A percentile compares a stretch with the other conserved stretches of the same genome.
Conservation (phyloP, 2,888 invertebrate genomes). For the Diachrysia chrysitis region DNA sequence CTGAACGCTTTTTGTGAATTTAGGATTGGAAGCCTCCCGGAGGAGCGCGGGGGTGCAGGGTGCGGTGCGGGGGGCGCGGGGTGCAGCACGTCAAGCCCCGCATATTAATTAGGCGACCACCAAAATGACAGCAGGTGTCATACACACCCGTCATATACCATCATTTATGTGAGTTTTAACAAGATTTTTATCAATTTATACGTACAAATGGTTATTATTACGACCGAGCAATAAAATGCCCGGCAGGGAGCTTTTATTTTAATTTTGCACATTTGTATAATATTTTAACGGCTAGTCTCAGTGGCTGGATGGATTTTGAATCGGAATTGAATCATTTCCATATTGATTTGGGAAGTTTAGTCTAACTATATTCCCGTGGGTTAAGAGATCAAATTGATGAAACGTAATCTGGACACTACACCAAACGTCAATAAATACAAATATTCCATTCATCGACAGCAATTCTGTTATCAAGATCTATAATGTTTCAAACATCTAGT, state of each 20-base stretch:
- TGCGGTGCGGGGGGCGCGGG: conserved; percentile 13
- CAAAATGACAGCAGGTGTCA: conserved; percentile 44
- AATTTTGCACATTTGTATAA: conserved; percentile 49
- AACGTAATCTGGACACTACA: neutral
- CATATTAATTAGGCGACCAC: conserved; percentile 26
- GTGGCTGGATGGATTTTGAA: conserved; percentile 27
- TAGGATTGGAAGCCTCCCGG: neutral
- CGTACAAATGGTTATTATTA: conserved; percentile 44
- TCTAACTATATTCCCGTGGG: conserved; percentile 34
- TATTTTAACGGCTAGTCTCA: conserved; percentile 45
- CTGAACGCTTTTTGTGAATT: neutral
- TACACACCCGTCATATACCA: conserved; percentile 15
- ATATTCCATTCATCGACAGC: neutral
- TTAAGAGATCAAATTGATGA: conserved; percentile 13
- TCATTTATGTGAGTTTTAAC: conserved; percentile 20
- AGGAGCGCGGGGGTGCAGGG: neutral
- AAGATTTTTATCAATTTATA: conserved; percentile 42
- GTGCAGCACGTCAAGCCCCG: conserved; percentile 17
- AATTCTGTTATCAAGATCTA: neutral
- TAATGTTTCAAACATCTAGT: neutral
- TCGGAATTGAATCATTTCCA: conserved; percentile 46
- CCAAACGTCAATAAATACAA: neutral
- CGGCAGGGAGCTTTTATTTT: conserved; percentile 55
- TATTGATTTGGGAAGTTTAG: conserved; percentile 19
- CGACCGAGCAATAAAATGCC: conserved; percentile 39